Evolutionary conservation across 1,140 invertebrate genomes (phyloP).

Genomic region (Diploscapter pachys): DNA sequence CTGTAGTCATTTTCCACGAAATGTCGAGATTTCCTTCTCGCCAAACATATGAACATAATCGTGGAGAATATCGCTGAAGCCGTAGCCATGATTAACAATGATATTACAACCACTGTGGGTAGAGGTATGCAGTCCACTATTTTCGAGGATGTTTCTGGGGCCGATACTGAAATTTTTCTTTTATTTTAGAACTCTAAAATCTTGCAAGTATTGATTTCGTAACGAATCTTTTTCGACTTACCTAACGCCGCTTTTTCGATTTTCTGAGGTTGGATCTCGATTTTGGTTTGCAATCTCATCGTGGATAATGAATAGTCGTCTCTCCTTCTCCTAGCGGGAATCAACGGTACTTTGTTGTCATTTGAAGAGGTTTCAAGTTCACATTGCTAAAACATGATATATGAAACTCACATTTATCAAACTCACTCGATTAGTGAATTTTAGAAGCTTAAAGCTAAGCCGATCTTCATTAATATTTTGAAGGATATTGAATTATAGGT

Average conservation of each 20-base stretch:
- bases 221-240: background rate
- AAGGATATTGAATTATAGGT: background rate
- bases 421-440: background rate
- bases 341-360: constrained; percentile 26
- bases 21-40: too few relatives aligned
- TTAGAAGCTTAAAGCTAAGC: background rate
- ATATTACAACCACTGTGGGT: too few relatives aligned
- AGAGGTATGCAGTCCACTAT: too few relatives aligned
- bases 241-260: constrained; percentile 14
- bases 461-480: constrained; percentile 3
- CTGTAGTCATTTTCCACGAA: too few relatives aligned
- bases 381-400: constrained; percentile 17
- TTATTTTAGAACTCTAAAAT: background rate
- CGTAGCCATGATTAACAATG: too few relatives aligned
- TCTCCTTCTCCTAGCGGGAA: constrained; percentile 2
- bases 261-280: constrained; percentile 22
- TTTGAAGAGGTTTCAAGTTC: constrained; percentile 3
- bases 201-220: background rate
- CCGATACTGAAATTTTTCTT: constrained; percentile 11
- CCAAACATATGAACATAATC: too few relatives aligned
- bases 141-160: background rate
- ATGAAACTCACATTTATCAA: too few relatives aligned
- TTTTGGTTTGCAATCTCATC: constrained; percentile 5
- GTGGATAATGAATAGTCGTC: constrained; percentile 1
- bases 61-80: too few relatives aligned